phyloP scores from a whole-genome alignment of 2,113 vertebrate genomes.

The Arothron firmamentum region DNA sequence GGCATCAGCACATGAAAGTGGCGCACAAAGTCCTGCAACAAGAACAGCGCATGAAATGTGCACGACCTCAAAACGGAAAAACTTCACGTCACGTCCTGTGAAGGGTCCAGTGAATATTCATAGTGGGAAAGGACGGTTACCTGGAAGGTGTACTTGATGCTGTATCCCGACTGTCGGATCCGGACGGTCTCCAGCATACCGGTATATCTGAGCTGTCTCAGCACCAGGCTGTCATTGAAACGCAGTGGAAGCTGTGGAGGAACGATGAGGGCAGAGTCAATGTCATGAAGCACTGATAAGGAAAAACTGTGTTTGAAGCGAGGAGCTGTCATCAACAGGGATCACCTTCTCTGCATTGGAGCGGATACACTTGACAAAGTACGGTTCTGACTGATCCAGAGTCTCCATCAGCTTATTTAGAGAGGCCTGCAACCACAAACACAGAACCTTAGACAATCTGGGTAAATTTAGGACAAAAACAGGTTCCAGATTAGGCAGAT shows the following conservation, averaged over 20 bases:
- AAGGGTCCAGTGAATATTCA: background rate
- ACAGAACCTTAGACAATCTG: slow-evolving; percentile 7
- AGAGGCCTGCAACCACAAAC: slow-evolving; percentile 77
- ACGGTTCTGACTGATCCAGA: slow-evolving; percentile 91
- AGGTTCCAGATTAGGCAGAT: background rate
- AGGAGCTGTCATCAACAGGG: background rate
- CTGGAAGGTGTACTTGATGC: slow-evolving; percentile 94
- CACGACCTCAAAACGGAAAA: background rate
- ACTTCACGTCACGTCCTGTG: background rate
- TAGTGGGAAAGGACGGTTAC: slow-evolving; percentile 58
- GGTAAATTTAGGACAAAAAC: background rate
- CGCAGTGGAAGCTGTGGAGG: slow-evolving; percentile 83
- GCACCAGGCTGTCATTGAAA: slow-evolving; percentile 88
- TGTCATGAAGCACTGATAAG: background rate
- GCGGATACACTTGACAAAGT: slow-evolving; percentile 97
- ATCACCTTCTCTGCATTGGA: slow-evolving; percentile 96
- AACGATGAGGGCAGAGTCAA: background rate
- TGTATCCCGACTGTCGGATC: slow-evolving; percentile 94
- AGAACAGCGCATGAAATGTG: background rate
- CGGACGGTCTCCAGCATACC: slow-evolving; percentile 96
- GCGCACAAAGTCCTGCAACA: slow-evolving; percentile 85
- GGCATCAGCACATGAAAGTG: slow-evolving; percentile 92
- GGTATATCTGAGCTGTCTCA: slow-evolving; percentile 92
- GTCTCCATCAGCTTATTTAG: slow-evolving; percentile 98
- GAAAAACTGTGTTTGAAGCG: too few species aligned